Conservation (phyloP, 1,140 invertebrate genomes). For the Nasonia giraulti region DNA sequence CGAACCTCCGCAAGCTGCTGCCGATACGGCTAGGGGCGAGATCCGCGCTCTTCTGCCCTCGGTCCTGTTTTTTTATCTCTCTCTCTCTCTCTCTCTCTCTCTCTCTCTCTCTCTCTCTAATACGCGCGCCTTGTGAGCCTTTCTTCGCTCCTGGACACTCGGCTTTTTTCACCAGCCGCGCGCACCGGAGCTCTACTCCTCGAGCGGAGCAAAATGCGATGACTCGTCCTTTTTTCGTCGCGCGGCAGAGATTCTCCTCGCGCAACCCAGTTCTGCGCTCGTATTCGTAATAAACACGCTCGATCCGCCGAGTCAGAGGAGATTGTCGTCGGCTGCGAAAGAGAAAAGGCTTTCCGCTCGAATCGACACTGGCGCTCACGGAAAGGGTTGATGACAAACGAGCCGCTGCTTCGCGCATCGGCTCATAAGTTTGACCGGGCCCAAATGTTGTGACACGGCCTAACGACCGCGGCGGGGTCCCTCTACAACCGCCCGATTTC, state of each 20-base stretch:
- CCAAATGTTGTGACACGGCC: slow-evolving; percentile 66
- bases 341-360: slow-evolving; percentile 49
- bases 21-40: neutral
- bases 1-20: neutral
- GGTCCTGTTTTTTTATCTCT: slow-evolving; percentile 14
- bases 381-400: slow-evolving; percentile 54
- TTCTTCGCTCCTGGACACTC: slow-evolving; percentile 21
- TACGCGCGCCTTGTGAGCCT: slow-evolving; percentile 28
- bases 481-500: neutral
- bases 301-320: neutral
- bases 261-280: too few relatives aligned
- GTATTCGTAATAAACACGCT: slow-evolving; percentile 33
- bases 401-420: slow-evolving; percentile 38
- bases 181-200: neutral
- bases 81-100: slow-evolving; percentile 8
- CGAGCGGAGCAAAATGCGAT: neutral
- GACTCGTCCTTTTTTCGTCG: slow-evolving; percentile 32
- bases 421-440: slow-evolving; percentile 61
- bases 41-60: slow-evolving; percentile 9
- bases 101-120: slow-evolving; percentile 47
- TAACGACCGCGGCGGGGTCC: slow-evolving; percentile 49
- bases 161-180: slow-evolving; percentile 3
- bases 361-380: slow-evolving; percentile 17
- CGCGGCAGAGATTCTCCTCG: neutral
- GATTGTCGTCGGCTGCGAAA: neutral